These are phyloP conservation scores for Hydroisotoma schaefferi DNA, from an alignment of 2,888 invertebrate species.

Conservation along the genomic window DNA sequence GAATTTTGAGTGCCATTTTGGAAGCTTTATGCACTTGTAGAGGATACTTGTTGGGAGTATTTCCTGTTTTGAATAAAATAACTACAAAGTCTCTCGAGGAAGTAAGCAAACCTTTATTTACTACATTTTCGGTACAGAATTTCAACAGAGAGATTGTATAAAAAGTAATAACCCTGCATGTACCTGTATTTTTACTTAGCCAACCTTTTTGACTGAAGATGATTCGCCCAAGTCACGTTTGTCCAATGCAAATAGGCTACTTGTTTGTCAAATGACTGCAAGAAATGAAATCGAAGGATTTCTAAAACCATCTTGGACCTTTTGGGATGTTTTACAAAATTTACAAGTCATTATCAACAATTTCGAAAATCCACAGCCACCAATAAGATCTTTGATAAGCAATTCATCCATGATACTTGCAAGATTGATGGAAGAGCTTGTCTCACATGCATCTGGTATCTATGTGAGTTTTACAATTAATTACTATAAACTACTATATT, in stretches of 20 bases:
- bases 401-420: slow-evolving; percentile 61
- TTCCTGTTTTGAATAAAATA: slow-evolving; percentile 45
- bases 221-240: slow-evolving; percentile 45
- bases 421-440: slow-evolving; percentile 81
- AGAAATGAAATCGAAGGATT: slow-evolving; percentile 42
- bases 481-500: not conserved
- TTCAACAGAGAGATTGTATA: too few species aligned
- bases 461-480: slow-evolving; percentile 58
- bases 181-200: slow-evolving; percentile 22
- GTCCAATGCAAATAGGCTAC: slow-evolving; percentile 42
- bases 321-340: slow-evolving; percentile 77
- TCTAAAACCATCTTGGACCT: slow-evolving; percentile 58
- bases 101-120: too few species aligned
- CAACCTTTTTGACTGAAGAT: slow-evolving; percentile 45
- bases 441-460: slow-evolving; percentile 71
- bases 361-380: slow-evolving; percentile 60
- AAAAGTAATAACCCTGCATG: not conserved
- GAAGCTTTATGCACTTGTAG: slow-evolving; percentile 45
- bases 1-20: slow-evolving; percentile 45
- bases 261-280: slow-evolving; percentile 47
- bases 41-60: slow-evolving; percentile 46
- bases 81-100: too few species aligned
- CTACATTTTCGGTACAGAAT: too few species aligned
- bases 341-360: slow-evolving; percentile 79
- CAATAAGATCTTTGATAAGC: slow-evolving; percentile 53